phyloP scores from a whole-genome alignment of 2,888 invertebrate species.

The Xanthorhoe designata region DNA sequence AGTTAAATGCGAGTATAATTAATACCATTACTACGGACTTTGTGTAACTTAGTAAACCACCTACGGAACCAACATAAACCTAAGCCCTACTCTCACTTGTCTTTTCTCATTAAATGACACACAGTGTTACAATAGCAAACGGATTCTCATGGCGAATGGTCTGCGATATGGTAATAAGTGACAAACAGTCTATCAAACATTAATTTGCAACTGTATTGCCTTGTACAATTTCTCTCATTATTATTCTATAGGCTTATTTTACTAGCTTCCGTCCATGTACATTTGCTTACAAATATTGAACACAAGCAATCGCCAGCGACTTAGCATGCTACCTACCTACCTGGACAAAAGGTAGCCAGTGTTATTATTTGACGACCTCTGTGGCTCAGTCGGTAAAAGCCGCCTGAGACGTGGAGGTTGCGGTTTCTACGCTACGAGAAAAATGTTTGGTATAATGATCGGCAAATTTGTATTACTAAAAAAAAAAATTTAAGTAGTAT shows the following conservation, averaged over 20 bases:
- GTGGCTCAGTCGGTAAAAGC: too few relatives aligned
- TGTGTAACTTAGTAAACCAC: background rate
- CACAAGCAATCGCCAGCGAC: background rate
- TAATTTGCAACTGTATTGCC: conserved; percentile 13
- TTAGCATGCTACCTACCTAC: too few relatives aligned
- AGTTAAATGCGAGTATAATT: too few relatives aligned
- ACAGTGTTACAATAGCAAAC: conserved; percentile 24
- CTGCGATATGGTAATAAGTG: conserved; percentile 22
- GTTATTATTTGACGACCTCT: too few relatives aligned
- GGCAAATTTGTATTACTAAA: too few relatives aligned
- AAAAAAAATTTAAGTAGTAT: too few relatives aligned
- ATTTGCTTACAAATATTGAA: background rate
- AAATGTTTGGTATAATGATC: too few relatives aligned
- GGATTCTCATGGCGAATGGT: conserved; percentile 16
- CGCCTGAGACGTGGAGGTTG: too few relatives aligned
- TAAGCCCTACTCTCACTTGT: background rate
- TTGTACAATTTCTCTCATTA: conserved; percentile 9
- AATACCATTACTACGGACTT: too few relatives aligned
- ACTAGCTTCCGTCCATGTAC: background rate
- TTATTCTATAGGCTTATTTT: background rate
- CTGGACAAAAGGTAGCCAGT: background rate
- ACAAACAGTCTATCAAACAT: conserved; percentile 10
- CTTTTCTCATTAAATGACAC: conserved; percentile 50
- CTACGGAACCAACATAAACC: background rate
- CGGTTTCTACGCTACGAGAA: too few relatives aligned